phyloP scores from a whole-genome alignment of 2,888 invertebrate species.

The Dendrolimus houi region DNA sequence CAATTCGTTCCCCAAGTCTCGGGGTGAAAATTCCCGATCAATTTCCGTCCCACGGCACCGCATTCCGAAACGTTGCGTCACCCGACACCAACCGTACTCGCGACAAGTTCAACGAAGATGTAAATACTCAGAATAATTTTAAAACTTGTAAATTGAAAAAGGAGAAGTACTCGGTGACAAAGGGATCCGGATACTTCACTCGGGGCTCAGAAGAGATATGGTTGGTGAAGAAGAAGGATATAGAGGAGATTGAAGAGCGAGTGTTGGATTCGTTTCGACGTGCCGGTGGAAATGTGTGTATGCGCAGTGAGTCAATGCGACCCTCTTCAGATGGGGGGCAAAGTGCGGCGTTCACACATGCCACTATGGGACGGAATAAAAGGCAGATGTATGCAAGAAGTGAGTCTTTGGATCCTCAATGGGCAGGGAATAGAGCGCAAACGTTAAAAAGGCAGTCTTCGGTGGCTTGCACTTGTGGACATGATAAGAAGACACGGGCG shows the following conservation, averaged over 20 bases:
- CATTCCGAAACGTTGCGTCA: conserved; percentile 64
- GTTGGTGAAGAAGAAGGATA: conserved; percentile 71
- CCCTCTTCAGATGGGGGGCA: conserved; percentile 46
- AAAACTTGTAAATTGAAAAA: conserved; percentile 59
- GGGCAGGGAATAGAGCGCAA: conserved; percentile 50
- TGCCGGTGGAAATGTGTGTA: conserved; percentile 47
- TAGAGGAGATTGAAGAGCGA: conserved; percentile 66
- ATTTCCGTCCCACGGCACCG: conserved; percentile 66
- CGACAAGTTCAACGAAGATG: conserved; percentile 41
- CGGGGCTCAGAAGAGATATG: conserved; percentile 68
- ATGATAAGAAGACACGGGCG: conserved; percentile 59
- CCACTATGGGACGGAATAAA: conserved; percentile 39
- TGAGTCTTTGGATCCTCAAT: conserved; percentile 59
- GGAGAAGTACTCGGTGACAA: conserved; percentile 59
- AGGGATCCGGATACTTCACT: conserved; percentile 65
- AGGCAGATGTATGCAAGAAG: conserved; percentile 53
- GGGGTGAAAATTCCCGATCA: conserved; percentile 58
- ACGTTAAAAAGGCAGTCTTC: conserved; percentile 62
- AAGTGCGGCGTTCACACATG: conserved; percentile 35
- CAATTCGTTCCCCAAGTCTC: conserved; percentile 62
- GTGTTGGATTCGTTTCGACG: conserved; percentile 63
- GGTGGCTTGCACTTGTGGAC: conserved; percentile 65
- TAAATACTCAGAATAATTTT: conserved; percentile 46
- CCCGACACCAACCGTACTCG: conserved; percentile 37
- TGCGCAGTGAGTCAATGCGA: not conserved